phyloP scores from a whole-genome alignment of 2,797 vertebrate species.

The Chaenodraco wilsoni region DNA sequence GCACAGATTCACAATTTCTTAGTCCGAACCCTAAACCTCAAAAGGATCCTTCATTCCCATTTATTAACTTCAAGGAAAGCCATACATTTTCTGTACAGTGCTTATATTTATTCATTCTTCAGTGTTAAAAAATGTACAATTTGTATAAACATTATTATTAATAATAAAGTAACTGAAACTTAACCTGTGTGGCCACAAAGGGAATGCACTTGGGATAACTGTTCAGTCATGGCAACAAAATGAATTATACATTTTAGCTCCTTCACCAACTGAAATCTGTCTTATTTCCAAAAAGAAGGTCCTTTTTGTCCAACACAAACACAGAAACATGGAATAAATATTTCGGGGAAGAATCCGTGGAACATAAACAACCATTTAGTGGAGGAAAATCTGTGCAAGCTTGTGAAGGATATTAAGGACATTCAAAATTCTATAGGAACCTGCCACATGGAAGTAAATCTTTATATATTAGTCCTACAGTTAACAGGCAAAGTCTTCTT shows the following conservation, averaged over 20 bases:
- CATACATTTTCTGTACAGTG: slow-evolving; percentile 57
- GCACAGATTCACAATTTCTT: background rate
- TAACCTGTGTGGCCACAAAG: slow-evolving; percentile 59
- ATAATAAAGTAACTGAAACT: slow-evolving; percentile 56
- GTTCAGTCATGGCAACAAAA: slow-evolving; percentile 54
- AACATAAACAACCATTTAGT: slow-evolving; percentile 37
- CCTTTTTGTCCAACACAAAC: slow-evolving; percentile 38
- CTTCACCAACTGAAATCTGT: slow-evolving; percentile 27
- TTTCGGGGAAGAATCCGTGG: slow-evolving; percentile 21
- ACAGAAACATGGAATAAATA: slow-evolving; percentile 56
- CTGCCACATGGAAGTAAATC: background rate
- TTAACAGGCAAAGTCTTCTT: slow-evolving; percentile 35
- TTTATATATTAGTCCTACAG: slow-evolving; percentile 31
- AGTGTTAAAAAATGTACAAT: slow-evolving; percentile 83
- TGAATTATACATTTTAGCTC: slow-evolving; percentile 45
- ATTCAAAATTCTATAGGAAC: background rate
- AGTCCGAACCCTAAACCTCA: background rate
- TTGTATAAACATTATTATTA: slow-evolving; percentile 75
- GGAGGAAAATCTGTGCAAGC: slow-evolving; percentile 38
- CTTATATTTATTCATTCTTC: slow-evolving; percentile 80
- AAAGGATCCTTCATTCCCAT: background rate
- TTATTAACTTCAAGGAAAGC: slow-evolving; percentile 30
- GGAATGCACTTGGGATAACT: slow-evolving; percentile 62
- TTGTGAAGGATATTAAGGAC: slow-evolving; percentile 26
- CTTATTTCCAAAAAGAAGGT: slow-evolving; percentile 35